Base-by-base conservation (phyloP, 2,113 vertebrate genomes). In the Seriola aureovittata region DNA sequence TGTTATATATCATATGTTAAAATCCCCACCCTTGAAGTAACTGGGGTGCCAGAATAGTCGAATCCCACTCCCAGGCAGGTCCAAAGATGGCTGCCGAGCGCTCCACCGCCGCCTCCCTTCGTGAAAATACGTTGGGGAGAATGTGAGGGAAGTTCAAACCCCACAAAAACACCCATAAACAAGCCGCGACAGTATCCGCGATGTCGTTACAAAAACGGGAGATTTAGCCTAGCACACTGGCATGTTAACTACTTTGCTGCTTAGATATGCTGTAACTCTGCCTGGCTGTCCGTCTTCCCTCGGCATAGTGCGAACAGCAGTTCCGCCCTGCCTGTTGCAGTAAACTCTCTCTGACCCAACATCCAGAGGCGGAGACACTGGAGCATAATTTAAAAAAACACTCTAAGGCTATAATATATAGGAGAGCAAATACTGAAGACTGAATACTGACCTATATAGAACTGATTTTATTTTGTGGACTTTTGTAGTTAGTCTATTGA, bases 61-160 rank as follows among this genome's bases (percentile, higher is more conserved):
- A 76, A 79, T 93, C 89, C 91, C 93, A 94, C 91, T 94, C 93
- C 91, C 93, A 87, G 93, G 84, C 89, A 85, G 83, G 75, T 93
- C 85, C 94, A 95, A 96, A 96, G 95, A 96, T 96, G 95, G 95
- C 95, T 89, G 94, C 94, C 92, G 92, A 85, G 74, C 78, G 89
- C 78, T 93, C 83, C 84, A 67, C 93, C 89, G 91, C 87, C 93
- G 89, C 94, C 93, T 95, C 93, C 89, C 92, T 93, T 87, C 81
- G 91, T 83, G 86, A 89, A 92, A 95, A 93, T 77, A 85, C 82
- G 89, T 71, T 32, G 68, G 71, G 78, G 70, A 71, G 77, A 89
- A 78, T 64, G 89, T 89, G 82, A 89, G 84, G 83, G 90, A 90
- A 91, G 90, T 91, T 90, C 66, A 82, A 92, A 90, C 85, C 71